phyloP scores from a whole-genome alignment of 2,797 vertebrate genomes.

The Anguilla pacifica region DNA sequence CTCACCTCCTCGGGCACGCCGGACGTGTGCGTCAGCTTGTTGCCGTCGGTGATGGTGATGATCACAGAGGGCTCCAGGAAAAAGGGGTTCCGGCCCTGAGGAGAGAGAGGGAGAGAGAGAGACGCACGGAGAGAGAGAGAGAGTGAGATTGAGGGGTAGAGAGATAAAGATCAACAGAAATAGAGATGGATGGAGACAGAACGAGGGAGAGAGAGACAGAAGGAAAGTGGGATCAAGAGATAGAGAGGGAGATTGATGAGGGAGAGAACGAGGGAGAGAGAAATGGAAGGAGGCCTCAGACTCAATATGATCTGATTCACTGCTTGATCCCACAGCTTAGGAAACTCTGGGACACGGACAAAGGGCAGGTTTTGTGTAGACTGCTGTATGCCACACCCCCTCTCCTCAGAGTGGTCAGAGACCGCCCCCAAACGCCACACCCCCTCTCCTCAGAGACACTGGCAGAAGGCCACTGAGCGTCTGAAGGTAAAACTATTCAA shows the following conservation, averaged over 20 bases:
- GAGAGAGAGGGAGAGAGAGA: background rate
- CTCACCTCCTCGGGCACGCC: conserved; percentile 96
- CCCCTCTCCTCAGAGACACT: too few species aligned
- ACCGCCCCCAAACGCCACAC: background rate
- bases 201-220: background rate
- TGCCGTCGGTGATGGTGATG: conserved; percentile 99
- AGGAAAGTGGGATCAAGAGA: too few species aligned
- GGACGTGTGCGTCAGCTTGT: conserved; percentile 92
- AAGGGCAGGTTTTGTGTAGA: background rate
- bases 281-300: background rate
- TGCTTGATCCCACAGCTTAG: background rate
- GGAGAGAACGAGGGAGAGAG: background rate
- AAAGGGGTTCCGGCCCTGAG: conserved; percentile 95
- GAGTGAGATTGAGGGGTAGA: background rate
- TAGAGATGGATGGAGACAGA: background rate
- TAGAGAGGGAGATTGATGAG: background rate
- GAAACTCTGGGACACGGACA: background rate
- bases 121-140: background rate
- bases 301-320: background rate
- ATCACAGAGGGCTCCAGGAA: conserved; percentile 98
- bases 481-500: too few species aligned
- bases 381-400: background rate
- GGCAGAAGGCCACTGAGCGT: too few species aligned
- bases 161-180: background rate
- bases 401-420: background rate